Percentiles rank a stretch among this genome's conserved stretches.
Evolutionary conservation across 92 coral and sea anemone genomes (phyloP).

Genomic region (Desmophyllum pertusum): DNA sequence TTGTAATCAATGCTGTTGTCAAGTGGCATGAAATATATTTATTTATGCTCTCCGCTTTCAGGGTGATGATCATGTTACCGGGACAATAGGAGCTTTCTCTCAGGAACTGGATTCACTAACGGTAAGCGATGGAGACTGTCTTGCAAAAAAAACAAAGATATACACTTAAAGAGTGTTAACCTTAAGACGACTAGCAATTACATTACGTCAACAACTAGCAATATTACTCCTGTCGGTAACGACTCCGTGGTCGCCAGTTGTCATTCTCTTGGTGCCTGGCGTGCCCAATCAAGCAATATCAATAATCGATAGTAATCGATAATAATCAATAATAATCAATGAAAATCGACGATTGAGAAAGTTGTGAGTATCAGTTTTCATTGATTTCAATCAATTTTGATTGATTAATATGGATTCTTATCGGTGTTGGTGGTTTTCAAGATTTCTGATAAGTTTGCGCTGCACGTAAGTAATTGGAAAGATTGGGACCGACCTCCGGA

Average conservation of each 20-base stretch:
- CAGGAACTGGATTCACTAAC: slow-evolving; percentile 97
- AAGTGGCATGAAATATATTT: neutral
- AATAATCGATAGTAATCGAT: no score
- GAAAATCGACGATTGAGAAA: no score
- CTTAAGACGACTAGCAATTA: neutral
- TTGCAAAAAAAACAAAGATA: neutral
- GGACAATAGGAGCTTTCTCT: slow-evolving; percentile 96
- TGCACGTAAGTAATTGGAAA: no score
- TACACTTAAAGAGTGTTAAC: neutral
- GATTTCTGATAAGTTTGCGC: no score
- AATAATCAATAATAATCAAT: no score
- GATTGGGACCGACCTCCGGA: no score
- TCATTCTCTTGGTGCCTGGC: neutral
- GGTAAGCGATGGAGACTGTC: slow-evolving; percentile 52
- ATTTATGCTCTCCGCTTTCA: neutral
- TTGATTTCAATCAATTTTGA: no score
- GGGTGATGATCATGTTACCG: slow-evolving; percentile 68
- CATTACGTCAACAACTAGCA: neutral
- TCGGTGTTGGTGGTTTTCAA: no score
- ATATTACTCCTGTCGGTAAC: neutral
- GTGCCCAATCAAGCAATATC: no score
- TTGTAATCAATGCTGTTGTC: no score
- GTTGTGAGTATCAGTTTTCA: no score
- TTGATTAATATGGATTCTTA: no score
- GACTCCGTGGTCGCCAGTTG: neutral